A percentile compares a stretch with the other conserved stretches of the same genome.
These are phyloP conservation scores for Phaenicophaeus curvirostris DNA, from an alignment of 2,797 vertebrate species.

Conservation along the genomic window DNA sequence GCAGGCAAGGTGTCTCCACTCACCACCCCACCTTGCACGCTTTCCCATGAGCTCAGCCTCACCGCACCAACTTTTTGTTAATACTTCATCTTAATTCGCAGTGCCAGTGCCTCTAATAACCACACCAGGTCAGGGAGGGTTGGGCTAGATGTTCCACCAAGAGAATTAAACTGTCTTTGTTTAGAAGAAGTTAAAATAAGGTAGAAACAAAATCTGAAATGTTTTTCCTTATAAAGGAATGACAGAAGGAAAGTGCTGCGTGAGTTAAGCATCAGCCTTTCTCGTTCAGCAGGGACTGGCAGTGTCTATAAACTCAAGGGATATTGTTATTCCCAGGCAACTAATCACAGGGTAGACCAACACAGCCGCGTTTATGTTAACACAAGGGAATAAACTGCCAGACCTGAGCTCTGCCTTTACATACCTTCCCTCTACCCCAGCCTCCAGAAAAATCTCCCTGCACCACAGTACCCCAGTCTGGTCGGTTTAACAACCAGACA, in stretches of 20 bases:
- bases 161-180: neutral
- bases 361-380: neutral
- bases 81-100: neutral
- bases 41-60: neutral
- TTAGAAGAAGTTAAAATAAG: constrained; percentile 49
- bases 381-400: neutral
- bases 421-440: neutral
- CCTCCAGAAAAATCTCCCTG: neutral
- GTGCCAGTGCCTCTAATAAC: neutral
- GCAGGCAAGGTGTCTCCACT: neutral
- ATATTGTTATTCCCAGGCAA: neutral
- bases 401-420: neutral
- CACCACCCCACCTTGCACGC: fast-evolving
- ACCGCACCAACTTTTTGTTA: fast-evolving
- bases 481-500: fast-evolving
- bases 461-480: neutral
- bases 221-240: constrained; percentile 53
- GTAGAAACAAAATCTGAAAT: constrained; percentile 14
- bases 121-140: neutral
- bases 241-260: neutral
- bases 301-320: neutral
- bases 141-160: constrained; percentile 2
- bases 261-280: neutral
- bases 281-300: neutral
- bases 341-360: neutral